Evolutionary conservation across 2,888 invertebrate genomes (phyloP).

Genomic region (Drosophila recens): DNA sequence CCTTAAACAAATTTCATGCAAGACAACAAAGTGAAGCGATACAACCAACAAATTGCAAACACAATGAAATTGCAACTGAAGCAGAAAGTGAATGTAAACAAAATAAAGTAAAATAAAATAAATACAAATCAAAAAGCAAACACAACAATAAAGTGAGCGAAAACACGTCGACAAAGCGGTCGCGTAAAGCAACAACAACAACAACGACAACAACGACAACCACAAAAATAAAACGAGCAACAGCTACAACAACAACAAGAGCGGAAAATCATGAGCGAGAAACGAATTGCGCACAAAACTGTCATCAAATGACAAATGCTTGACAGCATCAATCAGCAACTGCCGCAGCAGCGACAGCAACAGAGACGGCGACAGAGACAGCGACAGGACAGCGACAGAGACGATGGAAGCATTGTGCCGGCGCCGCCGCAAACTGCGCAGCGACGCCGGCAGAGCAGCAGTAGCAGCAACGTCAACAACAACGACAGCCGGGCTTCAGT

Average conservation of each 20-base stretch:
- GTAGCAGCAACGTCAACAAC: constrained; percentile 18
- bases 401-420: constrained; percentile 69
- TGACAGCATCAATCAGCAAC: constrained; percentile 83
- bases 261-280: constrained; percentile 80
- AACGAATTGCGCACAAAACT: constrained; percentile 84
- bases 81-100: constrained; percentile 67
- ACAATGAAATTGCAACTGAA: constrained; percentile 62
- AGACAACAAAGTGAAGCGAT: constrained; percentile 31
- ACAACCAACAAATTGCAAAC: constrained; percentile 41
- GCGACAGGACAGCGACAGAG: constrained; percentile 41
- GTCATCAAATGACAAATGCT: constrained; percentile 85
- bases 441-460: constrained; percentile 64
- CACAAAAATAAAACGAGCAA: constrained; percentile 21
- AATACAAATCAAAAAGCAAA: constrained; percentile 31
- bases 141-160: constrained; percentile 44
- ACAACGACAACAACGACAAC: constrained; percentile 14
- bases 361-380: constrained; percentile 36
- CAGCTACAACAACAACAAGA: constrained; percentile 37
- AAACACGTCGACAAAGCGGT: constrained; percentile 27
- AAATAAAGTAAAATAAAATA: constrained; percentile 31
- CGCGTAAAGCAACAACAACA: constrained; percentile 24
- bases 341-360: constrained; percentile 65
- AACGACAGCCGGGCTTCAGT: constrained; percentile 30
- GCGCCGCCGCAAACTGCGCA: constrained; percentile 56
- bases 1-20: constrained; percentile 13